Percentiles rank a stretch among this genome's conserved stretches.
Conservation (phyloP, 2,113 vertebrate species). For the Pandion haliaetus region DNA sequence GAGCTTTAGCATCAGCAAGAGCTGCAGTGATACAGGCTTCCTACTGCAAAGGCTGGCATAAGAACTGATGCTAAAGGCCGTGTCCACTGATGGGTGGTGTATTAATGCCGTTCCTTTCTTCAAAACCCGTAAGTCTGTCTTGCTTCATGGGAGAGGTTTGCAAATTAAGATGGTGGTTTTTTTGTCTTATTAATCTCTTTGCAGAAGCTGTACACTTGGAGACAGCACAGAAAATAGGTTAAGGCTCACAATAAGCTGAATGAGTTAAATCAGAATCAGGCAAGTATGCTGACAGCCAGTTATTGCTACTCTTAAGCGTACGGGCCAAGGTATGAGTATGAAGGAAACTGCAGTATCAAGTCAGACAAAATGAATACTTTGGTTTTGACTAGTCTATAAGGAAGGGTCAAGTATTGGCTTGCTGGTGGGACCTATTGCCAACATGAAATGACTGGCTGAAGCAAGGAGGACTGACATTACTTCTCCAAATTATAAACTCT, state of each 20-base stretch:
- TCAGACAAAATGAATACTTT: neutral
- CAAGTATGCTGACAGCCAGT: neutral
- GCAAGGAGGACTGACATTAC: constrained; percentile 30
- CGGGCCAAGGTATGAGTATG: neutral
- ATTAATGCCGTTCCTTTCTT: neutral
- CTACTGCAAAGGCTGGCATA: neutral
- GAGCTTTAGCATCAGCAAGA: neutral
- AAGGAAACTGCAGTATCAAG: neutral
- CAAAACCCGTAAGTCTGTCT: neutral
- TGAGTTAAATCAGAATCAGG: constrained; percentile 48
- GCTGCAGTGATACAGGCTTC: neutral
- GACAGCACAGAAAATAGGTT: constrained; percentile 30
- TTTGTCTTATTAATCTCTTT: constrained; percentile 33
- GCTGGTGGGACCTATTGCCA: constrained; percentile 12
- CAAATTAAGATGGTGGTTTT: neutral
- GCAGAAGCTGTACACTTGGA: neutral
- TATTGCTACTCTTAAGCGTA: neutral
- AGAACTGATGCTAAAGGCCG: neutral
- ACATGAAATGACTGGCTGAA: neutral
- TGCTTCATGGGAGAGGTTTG: neutral
- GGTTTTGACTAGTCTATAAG: neutral
- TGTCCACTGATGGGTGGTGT: neutral
- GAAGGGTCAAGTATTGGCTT: neutral
- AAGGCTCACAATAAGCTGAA: constrained; percentile 52
- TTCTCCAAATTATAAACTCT: constrained; percentile 49